Conservation (phyloP, 1,140 invertebrate genomes). For the Phthorimaea operculella region DNA sequence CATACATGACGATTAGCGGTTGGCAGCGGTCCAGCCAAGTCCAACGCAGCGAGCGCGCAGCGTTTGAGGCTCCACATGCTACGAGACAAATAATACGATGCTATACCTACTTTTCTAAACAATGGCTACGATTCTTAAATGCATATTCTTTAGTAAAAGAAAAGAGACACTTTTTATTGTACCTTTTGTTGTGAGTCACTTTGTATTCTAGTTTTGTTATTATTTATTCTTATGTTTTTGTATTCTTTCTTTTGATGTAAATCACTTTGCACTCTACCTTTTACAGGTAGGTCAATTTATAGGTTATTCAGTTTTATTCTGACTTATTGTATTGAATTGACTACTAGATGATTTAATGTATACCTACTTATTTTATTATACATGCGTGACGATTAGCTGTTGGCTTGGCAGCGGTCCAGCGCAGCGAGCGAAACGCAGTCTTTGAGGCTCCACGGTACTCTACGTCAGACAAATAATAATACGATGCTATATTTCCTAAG, state of each 20-base stretch:
- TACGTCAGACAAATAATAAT: slow-evolving; percentile 3
- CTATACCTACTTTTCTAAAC: neutral
- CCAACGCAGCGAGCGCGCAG: slow-evolving; percentile 22
- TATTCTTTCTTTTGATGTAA: too few species aligned
- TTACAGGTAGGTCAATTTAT: too few species aligned
- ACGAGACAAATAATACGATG: slow-evolving; percentile 2
- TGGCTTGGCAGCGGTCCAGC: slow-evolving; percentile 48
- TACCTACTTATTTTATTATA: too few species aligned
- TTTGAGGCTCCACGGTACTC: slow-evolving; percentile 25
- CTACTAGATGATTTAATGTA: slow-evolving; percentile 33
- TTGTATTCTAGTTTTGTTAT: too few species aligned
- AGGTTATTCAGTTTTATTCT: too few species aligned
- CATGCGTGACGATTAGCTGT: slow-evolving; percentile 46
- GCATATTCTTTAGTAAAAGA: too few species aligned
- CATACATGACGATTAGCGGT: slow-evolving; percentile 46
- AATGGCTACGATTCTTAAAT: too few species aligned
- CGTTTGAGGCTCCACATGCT: slow-evolving; percentile 21
- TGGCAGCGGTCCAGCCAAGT: slow-evolving; percentile 48
- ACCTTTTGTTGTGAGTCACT: too few species aligned
- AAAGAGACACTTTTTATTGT: too few species aligned
- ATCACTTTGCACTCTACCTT: too few species aligned
- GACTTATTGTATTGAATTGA: too few species aligned
- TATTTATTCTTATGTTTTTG: too few species aligned
- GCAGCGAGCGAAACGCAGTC: slow-evolving; percentile 22
- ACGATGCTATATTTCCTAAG: neutral